Evolutionary conservation across 2,888 invertebrate species (phyloP).

Genomic region (Balanococcus diminutus): DNA sequence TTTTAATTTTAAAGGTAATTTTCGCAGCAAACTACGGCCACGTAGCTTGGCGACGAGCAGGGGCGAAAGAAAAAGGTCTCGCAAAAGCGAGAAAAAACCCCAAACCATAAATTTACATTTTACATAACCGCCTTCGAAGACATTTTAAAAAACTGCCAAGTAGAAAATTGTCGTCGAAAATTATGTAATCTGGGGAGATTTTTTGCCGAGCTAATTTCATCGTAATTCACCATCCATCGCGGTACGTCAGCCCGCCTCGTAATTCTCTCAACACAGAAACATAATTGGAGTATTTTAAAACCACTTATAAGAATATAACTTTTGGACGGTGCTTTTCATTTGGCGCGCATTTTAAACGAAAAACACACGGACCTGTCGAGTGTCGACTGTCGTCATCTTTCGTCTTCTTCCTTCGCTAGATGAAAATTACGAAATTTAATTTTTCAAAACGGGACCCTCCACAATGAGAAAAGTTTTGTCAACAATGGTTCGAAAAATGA

Average conservation of each 20-base stretch:
- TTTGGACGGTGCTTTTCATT: background rate
- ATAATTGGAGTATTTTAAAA: conserved; percentile 11
- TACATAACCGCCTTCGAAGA: conserved; percentile 26
- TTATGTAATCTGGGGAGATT: conserved; percentile 18
- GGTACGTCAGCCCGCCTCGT: background rate
- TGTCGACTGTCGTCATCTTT: background rate
- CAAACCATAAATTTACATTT: conserved; percentile 27
- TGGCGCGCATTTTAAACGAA: background rate
- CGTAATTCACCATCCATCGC: background rate
- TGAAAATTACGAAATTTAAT: background rate
- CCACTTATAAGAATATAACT: conserved; percentile 13
- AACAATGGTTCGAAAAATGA: background rate
- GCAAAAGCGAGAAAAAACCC: background rate
- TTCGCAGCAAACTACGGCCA: background rate
- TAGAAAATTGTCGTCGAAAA: conserved; percentile 32
- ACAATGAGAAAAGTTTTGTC: conserved; percentile 2
- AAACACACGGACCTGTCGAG: background rate
- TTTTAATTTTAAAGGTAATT: conserved; percentile 37
- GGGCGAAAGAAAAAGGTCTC: background rate
- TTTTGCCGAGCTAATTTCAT: conserved; percentile 6
- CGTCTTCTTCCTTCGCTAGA: background rate
- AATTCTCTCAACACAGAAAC: background rate
- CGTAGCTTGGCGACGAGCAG: background rate
- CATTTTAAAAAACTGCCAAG: conserved; percentile 34
- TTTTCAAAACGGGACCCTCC: background rate